These are phyloP conservation scores for Drosophila persimilis DNA, from an alignment of 1,140 invertebrate genomes.

Conservation along the genomic window DNA sequence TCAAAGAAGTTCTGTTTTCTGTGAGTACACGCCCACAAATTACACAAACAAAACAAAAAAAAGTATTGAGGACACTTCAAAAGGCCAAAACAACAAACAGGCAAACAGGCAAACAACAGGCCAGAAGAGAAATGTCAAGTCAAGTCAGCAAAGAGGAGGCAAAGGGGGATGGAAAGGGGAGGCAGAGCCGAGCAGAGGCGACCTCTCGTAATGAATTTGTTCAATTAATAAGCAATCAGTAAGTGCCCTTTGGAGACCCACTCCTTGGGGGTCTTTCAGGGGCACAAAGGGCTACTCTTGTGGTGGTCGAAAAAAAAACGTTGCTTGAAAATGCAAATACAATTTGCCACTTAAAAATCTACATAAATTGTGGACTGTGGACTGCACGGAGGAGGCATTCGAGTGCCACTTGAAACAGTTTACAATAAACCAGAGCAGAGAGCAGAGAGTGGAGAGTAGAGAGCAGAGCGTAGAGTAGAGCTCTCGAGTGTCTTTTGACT, in stretches of 20 bases:
- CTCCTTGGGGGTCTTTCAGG: background rate
- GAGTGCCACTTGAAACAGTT: slow-evolving; percentile 64
- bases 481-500: slow-evolving; percentile 19
- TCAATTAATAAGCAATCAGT: slow-evolving; percentile 64
- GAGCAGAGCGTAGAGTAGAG: background rate
- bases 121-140: slow-evolving; percentile 4
- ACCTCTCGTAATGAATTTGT: slow-evolving; percentile 24
- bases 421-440: slow-evolving; percentile 51
- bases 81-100: slow-evolving; percentile 4
- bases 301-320: slow-evolving; percentile 58
- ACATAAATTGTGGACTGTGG: slow-evolving; percentile 62
- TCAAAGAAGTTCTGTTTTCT: background rate
- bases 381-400: slow-evolving; percentile 24
- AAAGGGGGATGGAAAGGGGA: background rate
- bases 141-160: slow-evolving; percentile 2
- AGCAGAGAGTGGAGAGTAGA: background rate
- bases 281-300: slow-evolving; percentile 57
- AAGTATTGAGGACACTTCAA: slow-evolving; percentile 16
- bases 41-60: slow-evolving; percentile 14
- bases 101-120: no score
- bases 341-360: slow-evolving; percentile 78
- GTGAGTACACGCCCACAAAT: slow-evolving; percentile 9
- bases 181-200: no score
- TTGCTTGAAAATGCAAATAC: slow-evolving; percentile 71
- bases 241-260: slow-evolving; percentile 12